Evolutionary conservation across 1,140 invertebrate species (phyloP).

Genomic region (Drosophila santomea): DNA sequence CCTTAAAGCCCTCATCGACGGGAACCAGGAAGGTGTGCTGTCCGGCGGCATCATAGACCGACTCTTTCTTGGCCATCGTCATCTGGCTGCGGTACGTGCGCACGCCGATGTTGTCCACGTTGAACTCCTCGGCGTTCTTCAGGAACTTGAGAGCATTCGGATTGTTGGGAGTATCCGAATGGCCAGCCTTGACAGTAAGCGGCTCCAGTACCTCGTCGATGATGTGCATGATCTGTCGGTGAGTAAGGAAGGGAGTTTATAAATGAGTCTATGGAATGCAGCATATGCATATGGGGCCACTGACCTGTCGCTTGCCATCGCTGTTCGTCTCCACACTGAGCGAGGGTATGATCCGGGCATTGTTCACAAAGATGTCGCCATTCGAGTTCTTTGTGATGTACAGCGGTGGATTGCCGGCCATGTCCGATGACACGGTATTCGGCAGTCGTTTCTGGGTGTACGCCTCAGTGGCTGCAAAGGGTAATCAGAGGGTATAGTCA

Average conservation of each 20-base stretch:
- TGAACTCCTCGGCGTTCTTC: slow-evolving; percentile 90
- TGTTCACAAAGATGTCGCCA: slow-evolving; percentile 92
- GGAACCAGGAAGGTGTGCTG: slow-evolving; percentile 95
- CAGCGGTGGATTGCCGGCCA: slow-evolving; percentile 91
- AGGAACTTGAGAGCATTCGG: slow-evolving; percentile 92
- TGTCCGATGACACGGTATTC: slow-evolving; percentile 89
- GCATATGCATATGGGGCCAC: slow-evolving; percentile 26
- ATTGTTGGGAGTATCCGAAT: slow-evolving; percentile 88
- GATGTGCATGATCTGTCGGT: slow-evolving; percentile 90
- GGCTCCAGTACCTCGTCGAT: slow-evolving; percentile 93
- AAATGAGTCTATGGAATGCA: slow-evolving; percentile 3
- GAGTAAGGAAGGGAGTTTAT: slow-evolving; percentile 4
- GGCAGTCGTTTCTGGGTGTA: slow-evolving; percentile 89
- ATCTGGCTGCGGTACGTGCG: slow-evolving; percentile 91
- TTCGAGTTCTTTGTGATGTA: slow-evolving; percentile 90
- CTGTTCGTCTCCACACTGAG: slow-evolving; percentile 88
- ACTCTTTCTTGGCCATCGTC: slow-evolving; percentile 88
- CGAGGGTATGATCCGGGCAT: slow-evolving; percentile 90
- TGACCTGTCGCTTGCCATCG: slow-evolving; percentile 89
- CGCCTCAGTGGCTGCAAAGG: slow-evolving; percentile 88
- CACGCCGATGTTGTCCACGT: slow-evolving; percentile 88
- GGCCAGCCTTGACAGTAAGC: slow-evolving; percentile 86
- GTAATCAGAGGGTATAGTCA: neutral
- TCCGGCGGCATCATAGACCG: slow-evolving; percentile 91
- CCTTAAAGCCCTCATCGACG: slow-evolving; percentile 94